phyloP scores from a whole-genome alignment of 2,797 vertebrate genomes.

The Hephaestus fuliginosus region DNA sequence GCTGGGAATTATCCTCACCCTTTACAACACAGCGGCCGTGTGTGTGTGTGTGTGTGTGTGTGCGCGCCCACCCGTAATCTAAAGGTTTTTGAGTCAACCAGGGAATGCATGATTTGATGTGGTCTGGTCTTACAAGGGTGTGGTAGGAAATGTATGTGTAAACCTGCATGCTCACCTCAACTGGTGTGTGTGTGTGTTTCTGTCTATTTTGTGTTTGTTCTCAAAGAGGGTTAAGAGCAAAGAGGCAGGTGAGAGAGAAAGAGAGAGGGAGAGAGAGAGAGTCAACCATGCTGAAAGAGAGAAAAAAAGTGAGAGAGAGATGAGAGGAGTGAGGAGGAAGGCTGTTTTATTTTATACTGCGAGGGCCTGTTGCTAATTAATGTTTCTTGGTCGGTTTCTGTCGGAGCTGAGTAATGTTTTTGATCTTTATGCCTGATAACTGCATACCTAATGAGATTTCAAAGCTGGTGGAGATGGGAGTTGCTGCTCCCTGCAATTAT shows the following conservation, averaged over 20 bases:
- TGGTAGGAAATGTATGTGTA: slow-evolving; percentile 36
- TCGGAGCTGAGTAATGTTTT: slow-evolving; percentile 99
- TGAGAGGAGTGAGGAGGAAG: slow-evolving; percentile 87
- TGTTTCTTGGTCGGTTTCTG: slow-evolving; percentile 99
- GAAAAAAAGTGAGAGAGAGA: slow-evolving; percentile 63
- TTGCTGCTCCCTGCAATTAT: slow-evolving; percentile 99
- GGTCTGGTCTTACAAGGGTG: slow-evolving; percentile 42
- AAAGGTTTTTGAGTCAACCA: slow-evolving; percentile 30
- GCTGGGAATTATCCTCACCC: slow-evolving; percentile 86
- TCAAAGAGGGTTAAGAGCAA: slow-evolving; percentile 49
- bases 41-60: slow-evolving; percentile 27
- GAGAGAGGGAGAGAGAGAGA: slow-evolving; percentile 42
- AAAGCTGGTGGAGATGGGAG: slow-evolving; percentile 97
- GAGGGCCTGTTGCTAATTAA: slow-evolving; percentile 99
- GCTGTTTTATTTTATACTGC: slow-evolving; percentile 93
- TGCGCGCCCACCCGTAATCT: slow-evolving; percentile 25
- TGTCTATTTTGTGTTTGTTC: slow-evolving; percentile 29
- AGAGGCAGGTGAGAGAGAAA: slow-evolving; percentile 65
- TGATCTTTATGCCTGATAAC: slow-evolving; percentile 99
- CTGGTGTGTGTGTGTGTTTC: slow-evolving; percentile 7
- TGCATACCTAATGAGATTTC: slow-evolving; percentile 99
- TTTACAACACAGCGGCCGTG: neutral
- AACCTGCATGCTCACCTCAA: slow-evolving; percentile 10
- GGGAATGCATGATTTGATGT: slow-evolving; percentile 41
- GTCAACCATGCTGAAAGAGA: slow-evolving; percentile 44